Evolutionary conservation across 2,113 vertebrate genomes (phyloP).

Genomic region (Seriola aureovittata): DNA sequence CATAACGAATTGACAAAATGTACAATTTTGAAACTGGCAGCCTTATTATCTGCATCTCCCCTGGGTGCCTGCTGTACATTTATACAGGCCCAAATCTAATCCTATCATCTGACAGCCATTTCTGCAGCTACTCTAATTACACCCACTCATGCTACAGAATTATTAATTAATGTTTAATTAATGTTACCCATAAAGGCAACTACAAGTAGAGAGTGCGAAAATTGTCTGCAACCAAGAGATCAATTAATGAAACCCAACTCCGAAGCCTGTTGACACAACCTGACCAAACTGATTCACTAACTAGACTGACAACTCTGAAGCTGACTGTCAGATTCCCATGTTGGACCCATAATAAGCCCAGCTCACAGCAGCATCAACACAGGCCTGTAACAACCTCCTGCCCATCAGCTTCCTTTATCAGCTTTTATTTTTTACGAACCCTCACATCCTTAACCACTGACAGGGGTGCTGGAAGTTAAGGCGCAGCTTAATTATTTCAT

Average conservation of each 20-base stretch:
- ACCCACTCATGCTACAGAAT: constrained; percentile 6
- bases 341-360: constrained; percentile 32
- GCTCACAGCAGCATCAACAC: constrained; percentile 1
- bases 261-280: background rate
- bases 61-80: background rate
- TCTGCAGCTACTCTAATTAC: background rate
- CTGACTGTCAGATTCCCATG: constrained; percentile 24
- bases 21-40: background rate
- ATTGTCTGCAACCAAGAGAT: background rate
- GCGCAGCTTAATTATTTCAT: constrained; percentile 68
- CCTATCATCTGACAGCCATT: background rate
- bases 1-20: background rate
- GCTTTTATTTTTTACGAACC: constrained; percentile 33
- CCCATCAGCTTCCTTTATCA: constrained; percentile 41
- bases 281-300: background rate
- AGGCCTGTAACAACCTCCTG: constrained; percentile 20
- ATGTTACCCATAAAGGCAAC: background rate
- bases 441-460: constrained; percentile 43
- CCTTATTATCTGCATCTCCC: background rate
- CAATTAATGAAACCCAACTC: background rate
- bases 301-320: constrained; percentile 6
- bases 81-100: background rate
- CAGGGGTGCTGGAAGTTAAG: constrained; percentile 34
- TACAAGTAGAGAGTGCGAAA: background rate
- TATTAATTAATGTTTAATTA: constrained; percentile 1